These are phyloP conservation scores for Cryptotermes secundus DNA, from an alignment of 1,140 invertebrate genomes.

Conservation along the genomic window DNA sequence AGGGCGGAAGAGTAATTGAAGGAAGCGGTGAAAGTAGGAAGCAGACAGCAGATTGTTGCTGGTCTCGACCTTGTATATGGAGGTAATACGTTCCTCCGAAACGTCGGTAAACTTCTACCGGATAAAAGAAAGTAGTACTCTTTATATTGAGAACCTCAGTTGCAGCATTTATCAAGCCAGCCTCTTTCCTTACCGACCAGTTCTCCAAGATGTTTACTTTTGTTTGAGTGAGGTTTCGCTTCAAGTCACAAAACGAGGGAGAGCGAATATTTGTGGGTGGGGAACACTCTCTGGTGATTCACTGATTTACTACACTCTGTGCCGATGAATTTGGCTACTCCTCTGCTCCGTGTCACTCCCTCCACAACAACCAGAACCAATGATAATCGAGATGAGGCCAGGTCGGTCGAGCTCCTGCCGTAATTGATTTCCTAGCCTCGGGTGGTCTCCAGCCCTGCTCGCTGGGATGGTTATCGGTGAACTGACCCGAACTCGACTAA, in stretches of 20 bases:
- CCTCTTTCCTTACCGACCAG: no score
- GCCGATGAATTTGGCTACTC: neutral
- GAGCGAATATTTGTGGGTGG: neutral
- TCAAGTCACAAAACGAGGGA: neutral
- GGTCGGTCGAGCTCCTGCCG: neutral
- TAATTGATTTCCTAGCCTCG: neutral
- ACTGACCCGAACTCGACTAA: neutral
- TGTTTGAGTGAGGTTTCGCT: no score
- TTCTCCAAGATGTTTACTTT: no score
- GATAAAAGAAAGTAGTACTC: no score
- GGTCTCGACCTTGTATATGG: no score
- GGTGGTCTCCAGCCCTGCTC: neutral
- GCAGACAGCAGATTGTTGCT: no score
- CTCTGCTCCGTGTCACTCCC: neutral
- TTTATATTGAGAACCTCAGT: no score
- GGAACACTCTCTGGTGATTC: neutral
- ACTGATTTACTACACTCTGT: neutral
- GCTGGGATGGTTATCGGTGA: neutral
- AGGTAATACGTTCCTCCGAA: no score
- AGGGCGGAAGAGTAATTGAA: no score
- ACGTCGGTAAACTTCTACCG: no score
- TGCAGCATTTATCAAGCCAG: no score
- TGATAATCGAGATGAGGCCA: neutral
- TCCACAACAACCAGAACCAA: neutral
- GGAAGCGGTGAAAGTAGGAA: no score